A percentile compares a stretch with the other conserved stretches of the same genome.
phyloP scores from a whole-genome alignment of 2,888 invertebrate genomes.

The Oscheius sp. region DNA sequence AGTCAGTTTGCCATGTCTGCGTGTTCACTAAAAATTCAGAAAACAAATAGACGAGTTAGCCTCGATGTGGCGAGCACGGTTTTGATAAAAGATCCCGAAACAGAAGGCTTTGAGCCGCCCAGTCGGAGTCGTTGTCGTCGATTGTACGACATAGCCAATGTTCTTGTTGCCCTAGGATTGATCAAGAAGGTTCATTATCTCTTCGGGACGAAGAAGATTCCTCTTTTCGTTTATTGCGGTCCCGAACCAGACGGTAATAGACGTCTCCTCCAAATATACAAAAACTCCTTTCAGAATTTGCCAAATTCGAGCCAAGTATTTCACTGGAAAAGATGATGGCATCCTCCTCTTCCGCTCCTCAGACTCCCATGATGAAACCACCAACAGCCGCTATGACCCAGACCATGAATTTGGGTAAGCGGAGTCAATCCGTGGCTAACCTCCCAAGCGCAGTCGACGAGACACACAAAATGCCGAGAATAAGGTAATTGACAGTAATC shows the following conservation, averaged over 20 bases:
- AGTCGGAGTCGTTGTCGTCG: constrained; percentile 76
- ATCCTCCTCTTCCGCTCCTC: constrained; percentile 41
- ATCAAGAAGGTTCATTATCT: constrained; percentile 80
- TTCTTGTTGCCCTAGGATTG: constrained; percentile 82
- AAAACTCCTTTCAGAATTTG: constrained; percentile 35
- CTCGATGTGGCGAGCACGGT: constrained; percentile 72
- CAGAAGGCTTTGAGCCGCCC: constrained; percentile 72
- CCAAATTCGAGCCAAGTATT: constrained; percentile 45
- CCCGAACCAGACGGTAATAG: constrained; percentile 67
- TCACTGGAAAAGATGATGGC: constrained; percentile 48
- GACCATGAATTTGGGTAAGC: constrained; percentile 43
- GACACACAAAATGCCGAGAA: constrained; percentile 47
- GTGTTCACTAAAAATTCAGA: constrained; percentile 44
- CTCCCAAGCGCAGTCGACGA: constrained; percentile 29
- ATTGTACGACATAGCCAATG: constrained; percentile 84
- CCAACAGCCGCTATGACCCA: constrained; percentile 35
- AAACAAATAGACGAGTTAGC: constrained; percentile 65
- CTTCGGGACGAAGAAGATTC: constrained; percentile 73
- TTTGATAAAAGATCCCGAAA: constrained; percentile 71
- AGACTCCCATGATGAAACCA: constrained; percentile 51
- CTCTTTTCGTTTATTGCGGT: constrained; percentile 73
- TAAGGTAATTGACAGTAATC: constrained; percentile 29
- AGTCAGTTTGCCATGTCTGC: constrained; percentile 37
- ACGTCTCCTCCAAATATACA: background rate
- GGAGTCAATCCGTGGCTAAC: constrained; percentile 48